phyloP scores from a whole-genome alignment of 2,888 invertebrate species.

The Spisula solida region DNA sequence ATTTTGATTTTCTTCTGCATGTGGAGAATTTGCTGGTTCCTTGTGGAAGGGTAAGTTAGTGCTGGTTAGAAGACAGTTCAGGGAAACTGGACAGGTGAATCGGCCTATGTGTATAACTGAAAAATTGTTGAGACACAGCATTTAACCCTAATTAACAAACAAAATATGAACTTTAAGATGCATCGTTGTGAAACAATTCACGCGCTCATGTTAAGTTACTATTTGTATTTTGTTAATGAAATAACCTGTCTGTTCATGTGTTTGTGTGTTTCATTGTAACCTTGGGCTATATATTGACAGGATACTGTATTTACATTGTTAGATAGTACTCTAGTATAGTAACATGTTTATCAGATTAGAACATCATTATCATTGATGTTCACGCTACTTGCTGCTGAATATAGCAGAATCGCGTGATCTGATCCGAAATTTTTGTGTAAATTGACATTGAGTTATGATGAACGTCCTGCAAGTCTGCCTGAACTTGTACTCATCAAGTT shows the following conservation, averaged over 20 bases:
- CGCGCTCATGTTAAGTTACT: too few species aligned
- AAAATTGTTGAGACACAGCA: background rate
- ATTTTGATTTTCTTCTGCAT: background rate
- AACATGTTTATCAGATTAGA: background rate
- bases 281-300: background rate
- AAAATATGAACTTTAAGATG: too few species aligned
- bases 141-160: background rate
- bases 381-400: background rate
- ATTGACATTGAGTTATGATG: background rate
- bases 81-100: background rate
- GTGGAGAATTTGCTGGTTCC: background rate
- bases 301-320: background rate
- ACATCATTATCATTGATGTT: background rate
- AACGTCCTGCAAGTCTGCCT: background rate
- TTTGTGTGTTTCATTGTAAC: background rate
- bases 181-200: too few species aligned
- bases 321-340: background rate
- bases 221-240: background rate
- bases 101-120: background rate
- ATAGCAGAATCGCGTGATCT: background rate
- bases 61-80: background rate
- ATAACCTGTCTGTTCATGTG: background rate
- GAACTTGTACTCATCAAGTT: too few species aligned
- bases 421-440: background rate
- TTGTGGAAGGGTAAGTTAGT: slow-evolving; percentile 6